Evolutionary conservation across 2,113 vertebrate genomes (phyloP).

Genomic region (Pandion haliaetus): DNA sequence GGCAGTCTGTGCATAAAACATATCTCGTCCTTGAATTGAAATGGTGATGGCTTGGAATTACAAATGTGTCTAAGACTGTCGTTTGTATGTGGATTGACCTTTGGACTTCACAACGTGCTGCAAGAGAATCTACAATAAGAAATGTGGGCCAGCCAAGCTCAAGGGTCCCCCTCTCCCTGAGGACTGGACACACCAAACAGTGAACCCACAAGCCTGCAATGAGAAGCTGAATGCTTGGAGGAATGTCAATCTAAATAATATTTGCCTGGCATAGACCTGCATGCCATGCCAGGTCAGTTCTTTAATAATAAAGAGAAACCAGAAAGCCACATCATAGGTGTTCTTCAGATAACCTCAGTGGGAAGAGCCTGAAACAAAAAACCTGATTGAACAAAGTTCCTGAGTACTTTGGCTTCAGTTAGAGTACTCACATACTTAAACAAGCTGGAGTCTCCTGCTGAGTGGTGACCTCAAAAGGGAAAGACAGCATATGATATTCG

Average conservation of each 20-base stretch:
- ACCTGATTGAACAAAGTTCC: neutral
- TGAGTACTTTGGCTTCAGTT: neutral
- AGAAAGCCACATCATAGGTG: neutral
- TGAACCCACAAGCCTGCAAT: neutral
- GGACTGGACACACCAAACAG: neutral
- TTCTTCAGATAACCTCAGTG: neutral
- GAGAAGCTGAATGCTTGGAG: neutral
- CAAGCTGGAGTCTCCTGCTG: neutral
- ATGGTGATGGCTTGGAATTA: neutral
- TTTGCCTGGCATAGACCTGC: neutral
- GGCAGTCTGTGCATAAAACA: neutral
- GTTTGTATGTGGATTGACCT: neutral
- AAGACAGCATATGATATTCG: neutral
- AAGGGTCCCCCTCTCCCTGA: neutral
- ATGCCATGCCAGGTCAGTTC: neutral
- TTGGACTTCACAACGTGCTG: neutral
- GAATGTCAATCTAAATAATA: neutral
- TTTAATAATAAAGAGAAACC: neutral
- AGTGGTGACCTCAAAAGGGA: neutral
- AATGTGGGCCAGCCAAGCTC: neutral
- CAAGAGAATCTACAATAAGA: neutral
- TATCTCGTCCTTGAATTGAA: neutral
- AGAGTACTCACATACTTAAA: neutral
- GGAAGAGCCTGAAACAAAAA: neutral
- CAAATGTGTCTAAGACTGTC: neutral